A percentile compares a stretch with the other conserved stretches of the same genome.
Evolutionary conservation across 2,888 invertebrate species (phyloP).

Genomic region (Trissoscelio sp.): DNA sequence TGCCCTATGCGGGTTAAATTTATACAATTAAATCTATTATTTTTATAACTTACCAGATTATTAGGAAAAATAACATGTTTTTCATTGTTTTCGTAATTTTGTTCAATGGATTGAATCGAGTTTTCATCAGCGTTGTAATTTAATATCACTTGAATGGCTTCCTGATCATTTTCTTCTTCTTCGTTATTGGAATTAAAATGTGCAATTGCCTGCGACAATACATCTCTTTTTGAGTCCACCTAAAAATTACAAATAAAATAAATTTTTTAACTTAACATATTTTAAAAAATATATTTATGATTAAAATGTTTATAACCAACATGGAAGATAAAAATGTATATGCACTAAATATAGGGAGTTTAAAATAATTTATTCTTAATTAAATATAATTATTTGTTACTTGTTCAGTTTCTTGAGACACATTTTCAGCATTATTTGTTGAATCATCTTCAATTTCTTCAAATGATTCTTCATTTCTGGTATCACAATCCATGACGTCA

Average conservation of each 20-base stretch:
- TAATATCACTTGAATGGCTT: background rate
- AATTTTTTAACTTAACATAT: too few species aligned
- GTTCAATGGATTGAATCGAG: background rate
- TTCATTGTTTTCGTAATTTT: background rate
- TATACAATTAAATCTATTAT: too few species aligned
- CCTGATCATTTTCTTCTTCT: background rate
- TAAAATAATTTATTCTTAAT: too few species aligned
- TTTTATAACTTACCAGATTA: background rate
- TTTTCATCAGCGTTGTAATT: constrained; percentile 7
- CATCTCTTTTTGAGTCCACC: too few species aligned
- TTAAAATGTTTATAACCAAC: too few species aligned
- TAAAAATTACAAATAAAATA: too few species aligned
- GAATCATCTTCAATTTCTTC: constrained; percentile 43
- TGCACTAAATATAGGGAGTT: too few species aligned
- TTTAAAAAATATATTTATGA: constrained; percentile 12
- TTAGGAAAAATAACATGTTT: background rate
- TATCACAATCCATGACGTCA: constrained; percentile 15
- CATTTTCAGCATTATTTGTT: background rate
- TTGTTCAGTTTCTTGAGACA: too few species aligned
- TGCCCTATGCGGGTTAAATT: too few species aligned
- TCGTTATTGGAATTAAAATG: constrained; percentile 36
- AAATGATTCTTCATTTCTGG: constrained; percentile 31
- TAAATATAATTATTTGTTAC: too few species aligned
- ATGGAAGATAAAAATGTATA: too few species aligned
- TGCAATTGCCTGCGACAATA: constrained; percentile 42